These are phyloP conservation scores for Poeciliopsis paucimaculata DNA, from an alignment of 2,797 vertebrate species.

Conservation along the genomic window DNA sequence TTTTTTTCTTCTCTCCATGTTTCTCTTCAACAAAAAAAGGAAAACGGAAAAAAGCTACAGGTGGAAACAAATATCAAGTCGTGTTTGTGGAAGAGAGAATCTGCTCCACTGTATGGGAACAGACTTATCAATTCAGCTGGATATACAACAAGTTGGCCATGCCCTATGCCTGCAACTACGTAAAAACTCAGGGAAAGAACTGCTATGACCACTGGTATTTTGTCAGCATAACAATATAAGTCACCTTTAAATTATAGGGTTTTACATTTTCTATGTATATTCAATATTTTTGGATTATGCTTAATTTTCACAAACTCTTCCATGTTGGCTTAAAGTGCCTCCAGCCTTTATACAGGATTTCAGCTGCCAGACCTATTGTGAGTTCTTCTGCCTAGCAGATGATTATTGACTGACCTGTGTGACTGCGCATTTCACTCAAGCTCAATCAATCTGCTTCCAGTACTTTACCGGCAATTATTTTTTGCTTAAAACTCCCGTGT, in stretches of 20 bases:
- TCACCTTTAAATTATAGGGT: neutral
- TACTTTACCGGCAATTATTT: slow-evolving; percentile 22
- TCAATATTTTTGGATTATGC: neutral
- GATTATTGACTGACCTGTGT: slow-evolving; percentile 30
- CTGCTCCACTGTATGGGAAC: slow-evolving; percentile 64
- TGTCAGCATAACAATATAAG: slow-evolving; percentile 44
- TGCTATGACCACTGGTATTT: slow-evolving; percentile 82
- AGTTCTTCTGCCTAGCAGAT: slow-evolving; percentile 33
- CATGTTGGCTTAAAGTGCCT: slow-evolving; percentile 35
- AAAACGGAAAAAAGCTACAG: neutral
- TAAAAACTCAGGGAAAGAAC: slow-evolving; percentile 56
- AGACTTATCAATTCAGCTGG: slow-evolving; percentile 80
- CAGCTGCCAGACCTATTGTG: slow-evolving; percentile 33
- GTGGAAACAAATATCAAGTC: slow-evolving; percentile 4
- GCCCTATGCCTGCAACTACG: slow-evolving; percentile 72
- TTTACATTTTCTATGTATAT: neutral
- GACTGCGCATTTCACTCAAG: slow-evolving; percentile 10
- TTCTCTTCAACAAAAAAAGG: neutral
- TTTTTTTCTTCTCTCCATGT: neutral
- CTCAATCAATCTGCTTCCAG: slow-evolving; percentile 38
- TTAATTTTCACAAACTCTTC: neutral
- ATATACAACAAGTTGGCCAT: slow-evolving; percentile 56
- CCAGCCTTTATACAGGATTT: slow-evolving; percentile 40
- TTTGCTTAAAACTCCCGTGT: slow-evolving; percentile 9
- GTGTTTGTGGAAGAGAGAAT: slow-evolving; percentile 22